A percentile compares a stretch with the other conserved stretches of the same genome.
Conservation (phyloP, 35 echinoderm and acorn worm genomes). For the Ophiothrix spiculata region DNA sequence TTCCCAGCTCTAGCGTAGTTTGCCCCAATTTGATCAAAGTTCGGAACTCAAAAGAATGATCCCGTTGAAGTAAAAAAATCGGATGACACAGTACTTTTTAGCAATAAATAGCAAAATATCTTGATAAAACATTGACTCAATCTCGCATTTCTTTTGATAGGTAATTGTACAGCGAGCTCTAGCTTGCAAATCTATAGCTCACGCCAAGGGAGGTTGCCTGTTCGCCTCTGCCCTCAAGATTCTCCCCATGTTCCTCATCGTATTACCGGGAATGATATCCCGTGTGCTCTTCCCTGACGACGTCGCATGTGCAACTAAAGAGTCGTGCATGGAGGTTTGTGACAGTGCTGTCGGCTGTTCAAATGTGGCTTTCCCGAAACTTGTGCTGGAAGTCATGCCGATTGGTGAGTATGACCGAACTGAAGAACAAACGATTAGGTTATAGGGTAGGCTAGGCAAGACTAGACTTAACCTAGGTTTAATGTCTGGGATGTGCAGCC, state of each 20-base stretch:
- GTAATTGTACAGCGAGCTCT: constrained; percentile 80
- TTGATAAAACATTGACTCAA: not conserved
- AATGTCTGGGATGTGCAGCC: no score
- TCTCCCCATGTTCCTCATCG: constrained; percentile 78
- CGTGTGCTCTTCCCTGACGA: constrained; percentile 65
- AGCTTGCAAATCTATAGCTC: constrained; percentile 60
- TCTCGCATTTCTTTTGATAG: constrained; percentile 29
- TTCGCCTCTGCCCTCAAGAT: constrained; percentile 70
- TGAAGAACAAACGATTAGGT: no score
- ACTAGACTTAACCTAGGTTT: no score
- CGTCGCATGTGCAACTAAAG: constrained; percentile 71
- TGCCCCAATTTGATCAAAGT: no score
- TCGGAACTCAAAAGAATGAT: no score
- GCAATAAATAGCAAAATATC: not conserved
- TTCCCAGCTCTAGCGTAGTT: no score
- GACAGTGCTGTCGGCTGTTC: constrained; percentile 56
- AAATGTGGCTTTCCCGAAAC: constrained; percentile 73
- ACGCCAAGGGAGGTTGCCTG: constrained; percentile 76
- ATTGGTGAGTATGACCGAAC: constrained; percentile 29
- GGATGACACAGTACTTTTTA: not conserved
- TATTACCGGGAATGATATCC: constrained; percentile 81
- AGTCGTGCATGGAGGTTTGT: constrained; percentile 49
- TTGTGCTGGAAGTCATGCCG: constrained; percentile 74
- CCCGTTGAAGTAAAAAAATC: no score
- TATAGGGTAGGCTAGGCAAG: no score